phyloP scores from a whole-genome alignment of 2,797 vertebrate genomes.

The Anisognathus igniventris region DNA sequence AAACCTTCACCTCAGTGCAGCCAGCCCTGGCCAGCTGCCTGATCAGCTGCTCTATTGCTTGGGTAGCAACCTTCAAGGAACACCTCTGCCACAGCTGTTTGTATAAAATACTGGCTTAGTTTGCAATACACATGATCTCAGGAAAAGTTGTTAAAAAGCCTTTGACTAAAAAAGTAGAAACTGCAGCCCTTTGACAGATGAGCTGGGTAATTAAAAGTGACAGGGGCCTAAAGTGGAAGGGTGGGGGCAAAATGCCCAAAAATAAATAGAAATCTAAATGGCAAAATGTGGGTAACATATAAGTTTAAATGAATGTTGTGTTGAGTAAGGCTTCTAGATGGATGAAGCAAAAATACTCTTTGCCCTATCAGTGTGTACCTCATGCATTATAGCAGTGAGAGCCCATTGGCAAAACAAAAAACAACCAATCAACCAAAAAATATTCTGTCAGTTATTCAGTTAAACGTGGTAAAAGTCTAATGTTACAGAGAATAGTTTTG shows the following conservation, averaged over 20 bases:
- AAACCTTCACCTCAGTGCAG: neutral
- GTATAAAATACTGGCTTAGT: neutral
- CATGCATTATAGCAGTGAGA: neutral
- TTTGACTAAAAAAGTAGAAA: neutral
- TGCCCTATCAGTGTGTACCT: neutral
- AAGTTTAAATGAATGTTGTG: neutral
- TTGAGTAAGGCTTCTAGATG: neutral
- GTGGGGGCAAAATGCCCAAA: neutral
- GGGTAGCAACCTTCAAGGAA: neutral
- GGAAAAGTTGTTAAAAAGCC: neutral
- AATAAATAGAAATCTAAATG: neutral
- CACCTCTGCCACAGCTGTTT: fast-evolving
- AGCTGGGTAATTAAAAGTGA: slow-evolving; percentile 17
- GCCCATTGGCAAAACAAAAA: neutral
- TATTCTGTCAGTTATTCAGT: neutral
- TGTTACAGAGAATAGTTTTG: neutral
- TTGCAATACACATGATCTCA: neutral
- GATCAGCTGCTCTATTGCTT: neutral
- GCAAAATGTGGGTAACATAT: neutral
- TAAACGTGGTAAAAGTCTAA: neutral
- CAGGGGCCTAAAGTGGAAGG: neutral
- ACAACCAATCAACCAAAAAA: neutral
- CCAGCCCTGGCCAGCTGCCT: neutral
- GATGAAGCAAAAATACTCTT: neutral
- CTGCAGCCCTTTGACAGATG: neutral